Percentiles rank a stretch among this genome's conserved stretches.
Evolutionary conservation across 1,140 invertebrate species (phyloP).

Genomic region (Babylonia areolata): DNA sequence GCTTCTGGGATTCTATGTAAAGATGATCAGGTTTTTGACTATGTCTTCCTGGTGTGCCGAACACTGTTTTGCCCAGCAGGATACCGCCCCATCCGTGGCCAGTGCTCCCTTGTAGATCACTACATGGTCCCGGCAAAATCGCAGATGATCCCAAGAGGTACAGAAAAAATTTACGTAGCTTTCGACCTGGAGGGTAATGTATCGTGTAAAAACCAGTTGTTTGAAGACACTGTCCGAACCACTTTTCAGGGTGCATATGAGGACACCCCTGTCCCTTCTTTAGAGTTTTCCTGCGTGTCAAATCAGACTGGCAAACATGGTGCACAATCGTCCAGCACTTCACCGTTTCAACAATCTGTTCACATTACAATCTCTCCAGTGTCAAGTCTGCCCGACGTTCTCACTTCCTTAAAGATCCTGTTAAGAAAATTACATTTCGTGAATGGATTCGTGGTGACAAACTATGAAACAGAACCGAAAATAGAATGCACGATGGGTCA

Average conservation of each 20-base stretch:
- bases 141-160: constrained; percentile 6
- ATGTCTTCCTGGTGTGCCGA: constrained; percentile 32
- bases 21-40: constrained; percentile 29
- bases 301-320: neutral
- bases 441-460: neutral
- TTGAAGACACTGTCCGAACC: neutral
- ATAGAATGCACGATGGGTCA: neutral
- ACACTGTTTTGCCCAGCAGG: constrained; percentile 26
- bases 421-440: neutral
- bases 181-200: neutral
- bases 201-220: neutral
- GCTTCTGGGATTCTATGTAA: constrained; percentile 9
- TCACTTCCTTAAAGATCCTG: neutral
- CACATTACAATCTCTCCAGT: neutral
- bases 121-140: neutral
- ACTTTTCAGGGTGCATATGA: neutral
- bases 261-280: neutral
- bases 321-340: neutral
- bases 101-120: neutral
- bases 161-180: neutral
- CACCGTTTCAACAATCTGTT: neutral
- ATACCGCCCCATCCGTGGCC: neutral
- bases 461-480: constrained; percentile 30
- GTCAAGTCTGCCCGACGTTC: neutral
- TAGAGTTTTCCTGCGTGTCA: neutral